Percentiles rank a stretch among this genome's conserved stretches.
These are phyloP conservation scores for Procavia capensis DNA, from an alignment of 2,113 vertebrate species.

Conservation along the genomic window DNA sequence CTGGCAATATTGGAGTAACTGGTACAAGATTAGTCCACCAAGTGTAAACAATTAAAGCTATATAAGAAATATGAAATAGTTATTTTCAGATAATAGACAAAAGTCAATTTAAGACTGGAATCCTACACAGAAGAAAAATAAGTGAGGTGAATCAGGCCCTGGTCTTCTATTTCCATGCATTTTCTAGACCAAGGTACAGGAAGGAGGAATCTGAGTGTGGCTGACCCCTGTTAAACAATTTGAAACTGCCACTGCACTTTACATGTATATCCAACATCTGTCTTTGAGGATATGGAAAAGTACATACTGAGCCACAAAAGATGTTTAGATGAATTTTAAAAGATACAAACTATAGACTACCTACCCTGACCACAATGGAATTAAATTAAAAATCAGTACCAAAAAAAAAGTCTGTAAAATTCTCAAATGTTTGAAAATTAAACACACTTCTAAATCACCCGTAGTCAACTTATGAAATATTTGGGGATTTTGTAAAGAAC, in stretches of 20 bases:
- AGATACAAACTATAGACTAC: not conserved
- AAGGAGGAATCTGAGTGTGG: not conserved
- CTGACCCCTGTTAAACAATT: not conserved
- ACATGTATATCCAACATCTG: not conserved
- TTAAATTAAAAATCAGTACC: not conserved
- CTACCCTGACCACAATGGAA: not conserved
- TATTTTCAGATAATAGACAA: conserved; percentile 1
- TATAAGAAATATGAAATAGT: not conserved
- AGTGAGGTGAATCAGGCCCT: not conserved
- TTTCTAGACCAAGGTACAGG: not conserved
- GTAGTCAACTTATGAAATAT: not conserved
- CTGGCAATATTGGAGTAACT: not conserved
- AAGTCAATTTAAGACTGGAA: not conserved
- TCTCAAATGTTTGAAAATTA: not conserved
- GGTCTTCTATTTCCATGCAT: not conserved
- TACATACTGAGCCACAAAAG: not conserved
- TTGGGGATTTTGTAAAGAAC: not conserved
- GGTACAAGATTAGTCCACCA: not conserved
- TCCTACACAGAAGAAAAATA: not conserved
- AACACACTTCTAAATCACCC: not conserved
- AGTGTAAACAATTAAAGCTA: not conserved
- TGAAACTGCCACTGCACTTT: not conserved
- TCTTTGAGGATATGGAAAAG: not conserved
- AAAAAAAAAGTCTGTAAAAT: not conserved
- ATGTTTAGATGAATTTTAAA: not conserved